Evolutionary conservation across 1,140 invertebrate genomes (phyloP), one percentile per base, ranked within the genome.

Genomic region (Pantala flavescens): DNA sequence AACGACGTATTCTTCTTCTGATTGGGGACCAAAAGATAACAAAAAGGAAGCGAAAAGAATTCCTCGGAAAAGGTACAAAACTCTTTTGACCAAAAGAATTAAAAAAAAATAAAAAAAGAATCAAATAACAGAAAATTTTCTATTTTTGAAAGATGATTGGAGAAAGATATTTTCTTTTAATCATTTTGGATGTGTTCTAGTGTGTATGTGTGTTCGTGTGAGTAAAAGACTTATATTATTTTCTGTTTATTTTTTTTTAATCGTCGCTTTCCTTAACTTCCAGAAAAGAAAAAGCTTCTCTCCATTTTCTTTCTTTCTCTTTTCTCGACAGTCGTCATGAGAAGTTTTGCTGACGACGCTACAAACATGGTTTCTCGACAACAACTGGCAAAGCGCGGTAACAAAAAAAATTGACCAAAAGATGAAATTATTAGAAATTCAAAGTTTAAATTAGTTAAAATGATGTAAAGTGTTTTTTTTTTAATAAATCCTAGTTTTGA

Each of bases 171-270:
- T 63, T 63, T 63, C 49, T 21, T 19, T 63, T 21, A 63, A 63
- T 63, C 49, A 63, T 63, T 63, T 63, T 63, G 49, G 49, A 14
- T 63, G 49, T 63, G 49, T 63, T 7, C 3, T 21, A 63, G 49
- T 63, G 49, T 63, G 49, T 63, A 63, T 63, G 49, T 63, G 49
- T 63, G 49, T 19, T 63, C 49, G 49, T 63, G 49, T 63, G 49
- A 63, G 49, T 63, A 63, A 63, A 63, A 63, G 49, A 63, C 5
- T 63, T 63, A 12, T 63, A 63, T 63, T 63, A 63, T 63, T 63
- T 63, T 63, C 49, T 63, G 49, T 63, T 63, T 36, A 36, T 36
- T 36, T 63, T 63, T 63, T 63, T 21, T 21, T 19, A 63, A 63
- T 63, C 49, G 49, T 21, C n/a, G 49, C 49, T 63, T 63, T 21